Base-by-base conservation (phyloP, 2,888 invertebrate species). In the Diloba caeruleocephala region DNA sequence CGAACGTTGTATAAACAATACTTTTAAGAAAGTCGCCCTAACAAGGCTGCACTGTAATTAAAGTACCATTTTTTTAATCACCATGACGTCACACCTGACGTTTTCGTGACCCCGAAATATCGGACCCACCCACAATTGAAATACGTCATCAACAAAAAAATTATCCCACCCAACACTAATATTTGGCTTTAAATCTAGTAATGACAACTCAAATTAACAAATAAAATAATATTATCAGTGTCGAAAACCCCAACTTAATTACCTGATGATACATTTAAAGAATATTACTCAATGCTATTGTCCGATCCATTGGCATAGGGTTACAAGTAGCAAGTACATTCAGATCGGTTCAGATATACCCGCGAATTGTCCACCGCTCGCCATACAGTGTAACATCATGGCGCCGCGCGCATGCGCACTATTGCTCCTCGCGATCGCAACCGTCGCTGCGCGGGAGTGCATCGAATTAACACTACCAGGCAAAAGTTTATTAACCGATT, bases 341-440 rank as follows among this genome's bases (percentile, higher is more conserved):
- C 45, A 41, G 65, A 55, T 52, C 71, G 73, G 67, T 75, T 82
- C 31, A 51, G 71, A 71, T 71, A 79, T 76, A 79, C 79, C 63
- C 57, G 76, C 77, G 78, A 63, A 62, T 70, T 74, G 78, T 34
- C 32, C 67, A 48, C 67, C 54, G 68, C 63, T 51, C 63, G 80
- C 83, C 92, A 92, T 88, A 91, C 83, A 73, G 72, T 63, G 65
- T 57, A 67, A 63, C 75, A 86, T 71, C 85, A 93, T 92, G 92
- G 89, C 81, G 72, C 69, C 84, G 90, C 90, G 90, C 88, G 87
- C 89, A 72, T 88, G 92, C 89, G 81, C 88, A 59, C 67, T 90
- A 12, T 74, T 79, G 52, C 72, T 74, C 51, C 61, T 82, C 58
- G 59, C 79, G 55, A 60, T 81, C 65, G 74, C 78, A 49, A 68